These are phyloP conservation scores for Empis stercorea DNA, from an alignment of 2,888 invertebrate species.

Conservation along the genomic window DNA sequence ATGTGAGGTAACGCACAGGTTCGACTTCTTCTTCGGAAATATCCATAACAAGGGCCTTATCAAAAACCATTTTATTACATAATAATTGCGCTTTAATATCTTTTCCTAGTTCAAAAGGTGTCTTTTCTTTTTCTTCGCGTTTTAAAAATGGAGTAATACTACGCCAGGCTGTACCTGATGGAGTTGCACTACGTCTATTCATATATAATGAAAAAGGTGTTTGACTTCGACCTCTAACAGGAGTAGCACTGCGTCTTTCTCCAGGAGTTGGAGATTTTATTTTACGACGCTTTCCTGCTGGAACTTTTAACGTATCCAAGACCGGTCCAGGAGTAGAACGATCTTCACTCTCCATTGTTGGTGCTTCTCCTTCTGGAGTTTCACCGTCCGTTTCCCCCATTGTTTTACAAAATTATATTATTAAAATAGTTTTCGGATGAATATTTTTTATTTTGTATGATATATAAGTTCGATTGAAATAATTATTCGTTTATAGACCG, in stretches of 20 bases:
- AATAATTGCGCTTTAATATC: constrained; percentile 30
- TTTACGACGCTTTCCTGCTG: constrained; percentile 30
- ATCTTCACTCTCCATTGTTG: constrained; percentile 27
- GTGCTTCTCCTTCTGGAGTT: constrained; percentile 23
- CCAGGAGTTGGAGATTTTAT: constrained; percentile 35
- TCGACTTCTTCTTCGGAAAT: constrained; percentile 31
- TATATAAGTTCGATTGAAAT: constrained; percentile 21
- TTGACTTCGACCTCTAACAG: constrained; percentile 34
- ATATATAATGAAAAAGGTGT: constrained; percentile 32
- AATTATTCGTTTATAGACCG: constrained; percentile 28
- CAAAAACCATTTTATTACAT: constrained; percentile 35
- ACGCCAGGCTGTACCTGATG: constrained; percentile 34
- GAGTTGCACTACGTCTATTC: constrained; percentile 34
- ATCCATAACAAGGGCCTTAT: constrained; percentile 35
- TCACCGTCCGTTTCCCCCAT: constrained; percentile 36
- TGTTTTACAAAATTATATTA: constrained; percentile 3
- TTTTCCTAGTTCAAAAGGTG: constrained; percentile 34
- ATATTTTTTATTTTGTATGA: neutral
- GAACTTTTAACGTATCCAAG: constrained; percentile 30
- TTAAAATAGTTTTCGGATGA: neutral
- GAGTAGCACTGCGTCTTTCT: constrained; percentile 33
- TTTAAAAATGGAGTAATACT: constrained; percentile 36
- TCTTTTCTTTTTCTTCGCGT: constrained; percentile 35
- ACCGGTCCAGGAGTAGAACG: constrained; percentile 22
- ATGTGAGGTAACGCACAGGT: constrained; percentile 36